Base-by-base conservation (phyloP, 2,797 vertebrate species). In the Lerista edwardsae region DNA sequence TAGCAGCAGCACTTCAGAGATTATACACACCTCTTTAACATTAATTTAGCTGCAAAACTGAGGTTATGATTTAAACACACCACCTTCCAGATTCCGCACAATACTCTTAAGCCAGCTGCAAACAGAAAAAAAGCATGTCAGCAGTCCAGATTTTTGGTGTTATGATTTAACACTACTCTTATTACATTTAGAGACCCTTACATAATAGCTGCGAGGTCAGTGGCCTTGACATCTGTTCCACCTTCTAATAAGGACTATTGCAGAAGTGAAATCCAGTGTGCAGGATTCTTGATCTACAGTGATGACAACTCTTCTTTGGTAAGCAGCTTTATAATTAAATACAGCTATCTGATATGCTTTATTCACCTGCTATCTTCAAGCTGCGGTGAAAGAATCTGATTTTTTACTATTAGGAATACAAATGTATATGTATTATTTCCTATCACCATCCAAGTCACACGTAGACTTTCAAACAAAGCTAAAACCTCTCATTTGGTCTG, bases 241-340 rank as follows among this genome's bases (percentile, higher is more conserved):
- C 94, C 95, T 0, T 89, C 84, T 79, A 55, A 78, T 31, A 84
- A 92, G 0, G 84, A 89, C 44, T 93, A 94, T 55, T 87, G 86
- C 84, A 95, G 95, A 85, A 93, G 93, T 82, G 93, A 96, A 86
- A 92, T 96, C 74, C 75, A 72, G 14, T 96, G 95, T 86, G 95
- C 96, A 0, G 95, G 96, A 0, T 97, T 97, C 86, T 93, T 96
- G 83, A 95, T 97, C 85, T 80, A 93, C 64, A 83, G 84, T 39
- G 15, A 15, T 4, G 87, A 81, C 55, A 83, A 74, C 75, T 93
- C 93, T 17, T 97, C 96, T 81, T 94, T 61, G 0, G 96, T 97
- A 91, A 93, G 94, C 79, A 83, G 23, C 41, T 84, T 83, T 57
- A 75, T 83, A 82, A 55, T 73, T 73, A 78, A 27, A 36, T 75